Percentiles rank a stretch among this genome's conserved stretches.
Conservation (phyloP, 2,113 vertebrate genomes). For the Periophthalmus modestus region DNA sequence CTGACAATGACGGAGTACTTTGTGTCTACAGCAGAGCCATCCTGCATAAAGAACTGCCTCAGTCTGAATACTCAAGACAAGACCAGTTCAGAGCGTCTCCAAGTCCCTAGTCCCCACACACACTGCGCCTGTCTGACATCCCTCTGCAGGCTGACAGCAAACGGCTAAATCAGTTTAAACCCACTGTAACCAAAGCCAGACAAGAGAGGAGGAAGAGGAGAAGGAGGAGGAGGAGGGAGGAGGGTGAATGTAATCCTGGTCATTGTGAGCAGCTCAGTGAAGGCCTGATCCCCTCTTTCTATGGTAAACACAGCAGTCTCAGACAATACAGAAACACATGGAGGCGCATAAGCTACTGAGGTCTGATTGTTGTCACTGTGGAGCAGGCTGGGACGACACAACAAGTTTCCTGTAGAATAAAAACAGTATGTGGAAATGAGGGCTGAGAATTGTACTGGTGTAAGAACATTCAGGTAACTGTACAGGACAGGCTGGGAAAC, state of each 20-base stretch:
- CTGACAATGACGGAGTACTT: constrained; percentile 33
- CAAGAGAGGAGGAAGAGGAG: constrained; percentile 17
- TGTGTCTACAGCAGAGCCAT: constrained; percentile 15
- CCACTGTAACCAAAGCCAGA: constrained; percentile 60
- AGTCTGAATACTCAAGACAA: constrained; percentile 8
- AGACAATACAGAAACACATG: constrained; percentile 10
- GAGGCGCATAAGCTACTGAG: constrained; percentile 2
- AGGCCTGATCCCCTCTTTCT: constrained; percentile 41
- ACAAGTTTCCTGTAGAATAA: neutral
- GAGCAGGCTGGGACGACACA: neutral
- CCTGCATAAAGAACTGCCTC: constrained; percentile 5
- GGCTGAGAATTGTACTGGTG: too few species aligned
- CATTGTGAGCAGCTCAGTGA: constrained; percentile 42
- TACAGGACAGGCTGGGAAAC: too few species aligned
- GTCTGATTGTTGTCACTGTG: constrained; percentile 1
- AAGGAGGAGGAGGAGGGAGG: constrained; percentile 36
- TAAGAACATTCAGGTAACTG: neutral
- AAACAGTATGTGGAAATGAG: neutral
- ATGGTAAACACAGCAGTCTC: constrained; percentile 38
- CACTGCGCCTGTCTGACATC: constrained; percentile 55
- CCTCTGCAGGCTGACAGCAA: constrained; percentile 58
- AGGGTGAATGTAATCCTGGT: constrained; percentile 45
- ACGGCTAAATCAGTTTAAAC: constrained; percentile 68
- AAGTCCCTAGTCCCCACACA: constrained; percentile 38
- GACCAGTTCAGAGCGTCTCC: constrained; percentile 35